phyloP scores from a whole-genome alignment of 2,797 vertebrate species.

The Columba guinea region DNA sequence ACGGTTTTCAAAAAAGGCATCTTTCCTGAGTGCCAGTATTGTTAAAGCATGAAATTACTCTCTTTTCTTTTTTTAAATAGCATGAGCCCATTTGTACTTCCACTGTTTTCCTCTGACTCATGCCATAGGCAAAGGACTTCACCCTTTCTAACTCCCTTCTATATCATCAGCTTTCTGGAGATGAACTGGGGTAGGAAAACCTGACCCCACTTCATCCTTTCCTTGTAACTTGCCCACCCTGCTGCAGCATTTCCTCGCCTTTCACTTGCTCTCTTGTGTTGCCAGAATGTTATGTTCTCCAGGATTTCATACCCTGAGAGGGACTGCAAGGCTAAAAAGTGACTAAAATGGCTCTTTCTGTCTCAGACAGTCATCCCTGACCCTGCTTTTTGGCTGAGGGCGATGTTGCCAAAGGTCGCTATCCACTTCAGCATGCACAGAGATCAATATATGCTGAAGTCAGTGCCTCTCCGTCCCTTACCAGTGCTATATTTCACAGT shows the following conservation, averaged over 20 bases:
- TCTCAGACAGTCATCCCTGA: background rate
- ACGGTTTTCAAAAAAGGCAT: conserved; percentile 22
- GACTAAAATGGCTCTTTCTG: background rate
- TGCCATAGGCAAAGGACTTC: background rate
- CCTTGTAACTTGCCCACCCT: background rate
- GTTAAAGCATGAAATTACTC: conserved; percentile 16
- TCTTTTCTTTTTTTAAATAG: background rate
- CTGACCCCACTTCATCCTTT: background rate
- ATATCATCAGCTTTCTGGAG: background rate
- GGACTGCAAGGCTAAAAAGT: background rate
- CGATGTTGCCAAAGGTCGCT: background rate
- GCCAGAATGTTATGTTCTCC: background rate
- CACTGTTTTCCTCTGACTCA: background rate
- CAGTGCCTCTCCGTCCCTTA: background rate
- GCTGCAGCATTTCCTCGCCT: background rate
- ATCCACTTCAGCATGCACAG: background rate
- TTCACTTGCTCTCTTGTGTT: background rate
- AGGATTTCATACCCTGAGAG: background rate
- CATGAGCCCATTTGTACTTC: background rate
- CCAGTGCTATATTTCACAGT: background rate
- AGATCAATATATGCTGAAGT: background rate
- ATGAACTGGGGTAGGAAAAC: background rate
- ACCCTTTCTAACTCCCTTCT: background rate
- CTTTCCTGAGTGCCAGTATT: conserved; percentile 49
- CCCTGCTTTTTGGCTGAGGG: background rate